Evolutionary conservation across 2,888 invertebrate species (phyloP).

Genomic region (Epirrita christyi): DNA sequence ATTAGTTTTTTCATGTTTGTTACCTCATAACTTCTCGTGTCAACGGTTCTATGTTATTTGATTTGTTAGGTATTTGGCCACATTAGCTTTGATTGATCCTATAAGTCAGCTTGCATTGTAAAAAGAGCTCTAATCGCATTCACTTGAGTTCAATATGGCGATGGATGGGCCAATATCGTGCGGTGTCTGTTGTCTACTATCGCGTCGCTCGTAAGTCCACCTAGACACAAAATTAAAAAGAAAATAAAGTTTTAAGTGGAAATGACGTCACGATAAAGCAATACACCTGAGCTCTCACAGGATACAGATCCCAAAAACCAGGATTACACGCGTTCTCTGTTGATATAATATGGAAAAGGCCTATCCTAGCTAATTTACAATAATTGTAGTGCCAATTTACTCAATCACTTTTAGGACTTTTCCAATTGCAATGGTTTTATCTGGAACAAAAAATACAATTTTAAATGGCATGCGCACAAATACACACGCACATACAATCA

Average conservation of each 20-base stretch:
- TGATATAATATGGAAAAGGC: conserved; percentile 80
- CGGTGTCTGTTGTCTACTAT: too few species aligned
- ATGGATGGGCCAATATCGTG: too few species aligned
- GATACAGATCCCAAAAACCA: conserved; percentile 68
- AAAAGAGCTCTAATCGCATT: too few species aligned
- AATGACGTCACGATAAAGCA: conserved; percentile 62
- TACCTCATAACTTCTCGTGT: too few species aligned
- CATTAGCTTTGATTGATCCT: too few species aligned
- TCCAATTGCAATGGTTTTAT: conserved; percentile 96
- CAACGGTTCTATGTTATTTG: too few species aligned
- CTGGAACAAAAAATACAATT: conserved; percentile 60
- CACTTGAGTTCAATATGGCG: too few species aligned
- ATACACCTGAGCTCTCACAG: conserved; percentile 72
- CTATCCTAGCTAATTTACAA: conserved; percentile 83
- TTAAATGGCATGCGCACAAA: not conserved
- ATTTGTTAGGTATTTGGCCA: too few species aligned
- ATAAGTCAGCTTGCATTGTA: too few species aligned
- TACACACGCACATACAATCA: not conserved
- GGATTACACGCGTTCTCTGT: conserved; percentile 73
- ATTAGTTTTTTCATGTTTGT: too few species aligned
- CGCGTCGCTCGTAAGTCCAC: too few species aligned
- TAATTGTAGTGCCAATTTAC: conserved; percentile 87
- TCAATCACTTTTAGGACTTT: conserved; percentile 98
- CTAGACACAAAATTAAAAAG: conserved; percentile 45
- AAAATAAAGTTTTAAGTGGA: conserved; percentile 57